Percentiles rank a stretch among this genome's conserved stretches.
These are phyloP conservation scores for Squalus acanthias DNA, from an alignment of 2,797 vertebrate species.

Conservation along the genomic window DNA sequence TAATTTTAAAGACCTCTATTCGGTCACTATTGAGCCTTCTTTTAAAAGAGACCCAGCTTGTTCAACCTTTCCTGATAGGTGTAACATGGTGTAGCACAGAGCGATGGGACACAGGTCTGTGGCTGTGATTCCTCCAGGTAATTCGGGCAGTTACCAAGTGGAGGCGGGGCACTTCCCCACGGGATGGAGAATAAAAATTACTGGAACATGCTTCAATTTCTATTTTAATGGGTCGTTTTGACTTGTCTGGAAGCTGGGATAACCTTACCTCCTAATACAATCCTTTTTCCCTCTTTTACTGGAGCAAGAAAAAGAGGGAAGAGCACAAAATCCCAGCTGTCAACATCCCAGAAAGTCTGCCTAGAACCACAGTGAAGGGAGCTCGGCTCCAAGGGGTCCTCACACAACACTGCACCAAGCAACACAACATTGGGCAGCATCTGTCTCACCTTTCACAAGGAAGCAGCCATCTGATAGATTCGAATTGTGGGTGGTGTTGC, in stretches of 20 bases:
- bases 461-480: not conserved
- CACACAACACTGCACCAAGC: not conserved
- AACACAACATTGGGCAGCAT: not conserved
- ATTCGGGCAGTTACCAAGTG: not conserved
- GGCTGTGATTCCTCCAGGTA: not conserved
- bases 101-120: no score
- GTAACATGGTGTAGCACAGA: not conserved
- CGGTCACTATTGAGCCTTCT: not conserved
- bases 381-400: not conserved
- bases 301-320: not conserved
- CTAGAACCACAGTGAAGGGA: not conserved
- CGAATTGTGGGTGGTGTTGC: not conserved
- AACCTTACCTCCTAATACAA: not conserved
- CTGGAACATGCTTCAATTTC: not conserved
- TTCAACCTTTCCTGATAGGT: not conserved
- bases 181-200: not conserved
- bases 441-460: not conserved
- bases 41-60: not conserved
- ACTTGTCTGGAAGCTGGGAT: not conserved
- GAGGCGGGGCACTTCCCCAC: not conserved
- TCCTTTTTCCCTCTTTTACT: no score
- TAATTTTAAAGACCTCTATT: not conserved
- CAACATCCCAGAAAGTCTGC: not conserved
- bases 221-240: not conserved
- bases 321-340: not conserved